Conservation (phyloP, 2,888 invertebrate genomes). For the Callyntrura guangdongensis region DNA sequence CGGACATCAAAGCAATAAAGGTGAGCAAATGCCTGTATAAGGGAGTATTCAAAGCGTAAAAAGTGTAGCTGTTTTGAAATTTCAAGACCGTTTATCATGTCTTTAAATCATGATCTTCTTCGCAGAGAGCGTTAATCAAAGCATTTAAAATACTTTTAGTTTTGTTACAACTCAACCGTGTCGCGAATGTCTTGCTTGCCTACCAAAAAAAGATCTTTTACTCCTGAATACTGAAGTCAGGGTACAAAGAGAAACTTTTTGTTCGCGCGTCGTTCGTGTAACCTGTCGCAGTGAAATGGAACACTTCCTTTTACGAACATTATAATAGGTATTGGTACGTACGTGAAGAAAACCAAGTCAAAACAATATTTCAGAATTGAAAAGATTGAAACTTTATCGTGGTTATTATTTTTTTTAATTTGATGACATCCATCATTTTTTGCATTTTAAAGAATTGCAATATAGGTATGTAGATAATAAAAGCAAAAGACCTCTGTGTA, state of each 20-base stretch:
- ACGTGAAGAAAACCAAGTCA: neutral
- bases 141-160: slow-evolving; percentile 39
- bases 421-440: slow-evolving; percentile 59
- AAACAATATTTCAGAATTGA: slow-evolving; percentile 1
- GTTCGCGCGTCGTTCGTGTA: neutral
- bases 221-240: neutral
- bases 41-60: neutral
- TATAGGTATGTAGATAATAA: neutral
- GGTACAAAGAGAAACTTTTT: slow-evolving; percentile 30
- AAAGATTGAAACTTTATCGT: neutral
- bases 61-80: neutral
- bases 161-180: slow-evolving; percentile 44
- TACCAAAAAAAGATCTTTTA: neutral
- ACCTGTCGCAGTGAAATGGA: slow-evolving; percentile 29
- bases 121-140: slow-evolving; percentile 11
- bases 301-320: slow-evolving; percentile 47
- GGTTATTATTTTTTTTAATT: slow-evolving; percentile 8
- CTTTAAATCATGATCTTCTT: slow-evolving; percentile 32
- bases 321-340: too few species aligned
- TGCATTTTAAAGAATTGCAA: slow-evolving; percentile 32
- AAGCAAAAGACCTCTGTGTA: neutral
- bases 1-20: too few species aligned
- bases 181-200: slow-evolving; percentile 20
- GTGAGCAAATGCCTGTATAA: neutral
- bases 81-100: slow-evolving; percentile 22